Base-by-base conservation (phyloP, 2,797 vertebrate species). In the Neostethus bicornis region DNA sequence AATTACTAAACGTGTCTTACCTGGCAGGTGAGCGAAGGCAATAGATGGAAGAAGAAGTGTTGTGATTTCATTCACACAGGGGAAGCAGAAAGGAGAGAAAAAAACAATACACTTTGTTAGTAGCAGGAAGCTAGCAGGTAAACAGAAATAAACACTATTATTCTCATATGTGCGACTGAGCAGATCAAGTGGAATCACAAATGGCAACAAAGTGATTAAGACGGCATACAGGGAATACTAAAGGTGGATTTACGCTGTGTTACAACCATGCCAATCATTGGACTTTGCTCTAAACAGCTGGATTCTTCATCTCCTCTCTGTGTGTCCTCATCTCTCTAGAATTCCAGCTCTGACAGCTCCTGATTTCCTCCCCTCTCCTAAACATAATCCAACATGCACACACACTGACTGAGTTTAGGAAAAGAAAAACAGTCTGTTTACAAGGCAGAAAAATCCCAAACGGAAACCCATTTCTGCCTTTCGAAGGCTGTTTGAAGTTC, bases 401-500 rank as follows among this genome's bases (percentile, higher is more conserved):
- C 47, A 56, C 46, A 71, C 53, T 21, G 21, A 65, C 75, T 34
- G 53, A 66, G 73, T 83, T 73, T 72, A 77, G 80, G 79, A 74
- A 78, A 77, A 77, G 67, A 78, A 75, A 73, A 76, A 60, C 55
- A 44, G 62, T 45, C 66, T 86, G 85, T 89, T 88, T 90, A 89
- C 85, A 70, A 63, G 86, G 73, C 75, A 64, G 51, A 64, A 84
- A 74, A 90, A 84, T 84, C 81, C 87, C 83, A 19, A 84, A 82
- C 58, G 68, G 77, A 84, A 84, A 86, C 76, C 70, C 72, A 83
- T 80, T 85, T 37, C 83, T 79, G 65, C 66, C 60, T 77, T 88
- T 90, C 85, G 85, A 87, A 89, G 80, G 38, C 2, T 45, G 79
- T 85, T 87, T 86, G 83, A 88, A 88, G 83, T 85, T 83, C 69